These are phyloP conservation scores for Drosophila setifemur DNA, from an alignment of 1,140 invertebrate genomes.

Conservation along the genomic window DNA sequence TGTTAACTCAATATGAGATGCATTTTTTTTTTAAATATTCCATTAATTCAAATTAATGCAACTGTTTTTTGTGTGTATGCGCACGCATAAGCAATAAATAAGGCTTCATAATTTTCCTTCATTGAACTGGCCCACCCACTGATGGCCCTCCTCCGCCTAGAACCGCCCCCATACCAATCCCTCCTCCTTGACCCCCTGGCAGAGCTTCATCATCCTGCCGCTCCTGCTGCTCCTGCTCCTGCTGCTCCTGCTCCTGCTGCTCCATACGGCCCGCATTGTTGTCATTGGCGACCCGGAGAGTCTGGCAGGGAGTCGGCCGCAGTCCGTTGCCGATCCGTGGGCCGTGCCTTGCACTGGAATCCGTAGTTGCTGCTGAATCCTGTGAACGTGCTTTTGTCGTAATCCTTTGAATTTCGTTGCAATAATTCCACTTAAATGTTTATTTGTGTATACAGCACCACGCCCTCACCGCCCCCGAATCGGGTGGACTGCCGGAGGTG, in stretches of 20 bases:
- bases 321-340: conserved; percentile 55
- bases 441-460: conserved; percentile 78
- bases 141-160: not conserved
- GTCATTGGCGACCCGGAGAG: conserved; percentile 69
- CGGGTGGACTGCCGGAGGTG: not conserved
- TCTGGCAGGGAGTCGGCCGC: conserved; percentile 13
- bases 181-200: not conserved
- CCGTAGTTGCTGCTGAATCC: conserved; percentile 67
- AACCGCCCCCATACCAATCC: not conserved
- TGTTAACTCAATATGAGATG: too few relatives aligned
- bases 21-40: too few relatives aligned
- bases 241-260: not conserved
- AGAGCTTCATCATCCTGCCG: conserved; percentile 46
- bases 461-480: conserved; percentile 18
- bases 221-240: not conserved
- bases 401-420: conserved; percentile 82
- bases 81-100: conserved; percentile 81
- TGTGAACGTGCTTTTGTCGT: conserved; percentile 81
- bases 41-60: too few relatives aligned
- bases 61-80: too few relatives aligned
- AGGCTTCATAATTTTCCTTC: conserved; percentile 81
- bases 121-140: conserved; percentile 58
- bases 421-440: conserved; percentile 82
- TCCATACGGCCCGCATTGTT: conserved; percentile 67
- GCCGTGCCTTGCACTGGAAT: conserved; percentile 62